Conservation (phyloP, 2,888 invertebrate genomes). For the Ellobium chinense region DNA sequence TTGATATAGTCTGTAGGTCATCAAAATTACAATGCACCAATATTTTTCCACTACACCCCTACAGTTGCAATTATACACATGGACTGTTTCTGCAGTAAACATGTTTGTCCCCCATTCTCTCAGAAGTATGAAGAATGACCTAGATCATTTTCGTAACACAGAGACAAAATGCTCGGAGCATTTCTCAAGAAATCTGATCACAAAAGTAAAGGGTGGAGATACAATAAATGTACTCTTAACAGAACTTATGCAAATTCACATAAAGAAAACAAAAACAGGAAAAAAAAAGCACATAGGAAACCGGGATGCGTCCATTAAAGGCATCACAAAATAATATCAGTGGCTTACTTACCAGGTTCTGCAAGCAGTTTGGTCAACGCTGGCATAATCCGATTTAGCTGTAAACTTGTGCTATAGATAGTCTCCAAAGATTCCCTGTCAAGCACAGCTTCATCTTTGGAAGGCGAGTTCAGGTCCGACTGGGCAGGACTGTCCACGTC, state of each 20-base stretch:
- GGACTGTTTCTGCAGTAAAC: too few relatives aligned
- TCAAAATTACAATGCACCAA: too few relatives aligned
- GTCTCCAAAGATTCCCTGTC: constrained; percentile 48
- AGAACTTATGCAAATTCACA: not conserved
- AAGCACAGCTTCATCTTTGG: not conserved
- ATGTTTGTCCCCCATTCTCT: too few relatives aligned
- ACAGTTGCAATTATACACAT: too few relatives aligned
- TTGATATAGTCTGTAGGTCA: too few relatives aligned
- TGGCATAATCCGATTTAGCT: constrained; percentile 62
- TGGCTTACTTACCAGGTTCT: constrained; percentile 63
- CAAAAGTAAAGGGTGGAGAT: too few relatives aligned
- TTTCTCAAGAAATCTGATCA: too few relatives aligned
- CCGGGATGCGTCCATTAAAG: not conserved
- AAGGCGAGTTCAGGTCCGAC: not conserved
- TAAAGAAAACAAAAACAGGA: not conserved
- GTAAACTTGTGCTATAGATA: constrained; percentile 59
- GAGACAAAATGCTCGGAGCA: too few relatives aligned
- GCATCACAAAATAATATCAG: not conserved
- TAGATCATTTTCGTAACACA: too few relatives aligned
- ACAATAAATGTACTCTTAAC: too few relatives aligned
- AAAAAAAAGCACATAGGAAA: not conserved
- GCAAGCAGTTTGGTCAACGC: constrained; percentile 65
- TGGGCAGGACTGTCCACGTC: not conserved
- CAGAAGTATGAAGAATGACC: too few relatives aligned
- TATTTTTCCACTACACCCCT: too few relatives aligned